These are phyloP conservation scores for Ophonus ardosiacus DNA, from an alignment of 2,888 invertebrate genomes.

Conservation along the genomic window DNA sequence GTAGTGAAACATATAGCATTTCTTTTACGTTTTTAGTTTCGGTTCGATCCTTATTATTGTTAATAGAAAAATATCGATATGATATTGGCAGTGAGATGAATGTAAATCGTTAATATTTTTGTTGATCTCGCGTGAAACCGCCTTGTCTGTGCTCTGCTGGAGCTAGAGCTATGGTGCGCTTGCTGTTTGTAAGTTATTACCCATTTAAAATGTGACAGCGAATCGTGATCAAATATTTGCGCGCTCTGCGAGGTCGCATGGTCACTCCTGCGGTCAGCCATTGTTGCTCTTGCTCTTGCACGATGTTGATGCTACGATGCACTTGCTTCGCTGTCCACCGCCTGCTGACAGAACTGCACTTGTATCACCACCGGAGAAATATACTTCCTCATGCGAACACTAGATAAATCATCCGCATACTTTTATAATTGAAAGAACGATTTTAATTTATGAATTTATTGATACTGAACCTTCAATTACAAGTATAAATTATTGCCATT, in stretches of 20 bases:
- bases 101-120: conserved; percentile 10
- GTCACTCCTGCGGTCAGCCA: conserved; percentile 38
- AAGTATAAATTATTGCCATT: neutral
- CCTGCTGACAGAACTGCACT: conserved; percentile 32
- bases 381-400: conserved; percentile 15
- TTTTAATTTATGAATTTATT: neutral
- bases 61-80: too few relatives aligned
- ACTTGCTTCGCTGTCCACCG: neutral
- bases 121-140: conserved; percentile 51
- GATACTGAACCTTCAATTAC: neutral
- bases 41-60: neutral
- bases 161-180: conserved; percentile 5
- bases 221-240: conserved; percentile 62
- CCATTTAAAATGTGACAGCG: conserved; percentile 63
- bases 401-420: neutral
- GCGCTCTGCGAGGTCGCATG: conserved; percentile 36
- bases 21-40: neutral
- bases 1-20: too few relatives aligned
- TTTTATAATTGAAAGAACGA: neutral
- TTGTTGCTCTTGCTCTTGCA: conserved; percentile 23
- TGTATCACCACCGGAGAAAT: conserved; percentile 22
- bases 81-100: neutral
- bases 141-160: conserved; percentile 30
- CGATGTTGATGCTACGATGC: neutral
- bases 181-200: conserved; percentile 62